Conservation (phyloP, 2,113 vertebrate genomes). For the Saguinus imperator region DNA sequence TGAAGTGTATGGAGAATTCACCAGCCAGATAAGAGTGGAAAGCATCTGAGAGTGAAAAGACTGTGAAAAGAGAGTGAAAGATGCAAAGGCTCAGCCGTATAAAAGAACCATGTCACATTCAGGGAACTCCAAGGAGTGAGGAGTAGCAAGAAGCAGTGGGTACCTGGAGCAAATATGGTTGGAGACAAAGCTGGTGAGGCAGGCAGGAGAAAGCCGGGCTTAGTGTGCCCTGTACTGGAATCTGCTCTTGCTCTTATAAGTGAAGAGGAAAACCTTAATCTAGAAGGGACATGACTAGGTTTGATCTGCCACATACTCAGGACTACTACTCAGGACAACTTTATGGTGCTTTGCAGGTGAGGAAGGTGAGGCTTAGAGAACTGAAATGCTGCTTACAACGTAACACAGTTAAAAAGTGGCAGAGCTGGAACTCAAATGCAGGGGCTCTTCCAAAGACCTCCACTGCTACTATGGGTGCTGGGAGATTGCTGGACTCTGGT, state of each 20-base stretch:
- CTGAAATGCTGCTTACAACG: neutral
- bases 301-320: neutral
- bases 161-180: neutral
- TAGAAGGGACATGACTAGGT: neutral
- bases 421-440: neutral
- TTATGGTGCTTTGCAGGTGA: neutral
- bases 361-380: neutral
- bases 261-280: neutral
- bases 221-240: neutral
- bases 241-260: neutral
- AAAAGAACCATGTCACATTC: neutral
- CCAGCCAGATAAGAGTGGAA: neutral
- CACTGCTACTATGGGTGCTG: neutral
- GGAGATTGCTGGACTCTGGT: neutral
- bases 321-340: neutral
- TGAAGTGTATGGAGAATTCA: neutral
- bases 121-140: neutral
- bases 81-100: neutral
- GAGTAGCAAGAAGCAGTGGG: neutral
- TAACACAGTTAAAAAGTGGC: neutral
- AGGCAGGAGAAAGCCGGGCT: neutral
- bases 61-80: too few species aligned
- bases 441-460: neutral
- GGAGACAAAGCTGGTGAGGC: neutral
- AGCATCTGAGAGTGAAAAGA: neutral